A percentile compares a stretch with the other conserved stretches of the same genome.
These are phyloP conservation scores for Sipha flava DNA, from an alignment of 1,140 invertebrate genomes.

Conservation along the genomic window DNA sequence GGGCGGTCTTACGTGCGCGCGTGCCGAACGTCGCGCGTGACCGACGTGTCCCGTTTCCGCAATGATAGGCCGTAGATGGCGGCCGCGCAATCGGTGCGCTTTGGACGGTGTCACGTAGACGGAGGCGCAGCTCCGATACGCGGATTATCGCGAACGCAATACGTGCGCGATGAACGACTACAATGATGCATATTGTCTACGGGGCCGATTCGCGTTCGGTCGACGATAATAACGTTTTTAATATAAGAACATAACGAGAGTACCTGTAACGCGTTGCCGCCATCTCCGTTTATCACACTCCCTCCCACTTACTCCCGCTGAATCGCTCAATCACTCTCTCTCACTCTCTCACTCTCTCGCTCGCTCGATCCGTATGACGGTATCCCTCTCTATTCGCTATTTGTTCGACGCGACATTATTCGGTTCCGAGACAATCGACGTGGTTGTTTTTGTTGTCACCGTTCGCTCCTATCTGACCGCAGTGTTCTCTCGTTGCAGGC, in stretches of 20 bases:
- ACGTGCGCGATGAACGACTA: conserved; percentile 20
- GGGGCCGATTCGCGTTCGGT: neutral
- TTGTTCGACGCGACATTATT: too few species aligned
- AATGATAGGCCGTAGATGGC: neutral
- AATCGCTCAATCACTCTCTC: too few species aligned
- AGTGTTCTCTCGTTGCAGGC: conserved; percentile 58
- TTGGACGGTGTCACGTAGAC: conserved; percentile 13
- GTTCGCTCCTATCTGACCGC: neutral
- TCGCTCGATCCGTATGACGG: too few species aligned
- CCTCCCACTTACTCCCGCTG: too few species aligned
- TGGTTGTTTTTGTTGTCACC: neutral
- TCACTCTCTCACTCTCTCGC: too few species aligned
- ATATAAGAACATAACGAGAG: too few species aligned
- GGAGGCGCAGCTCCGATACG: neutral
- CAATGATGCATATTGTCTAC: conserved; percentile 24
- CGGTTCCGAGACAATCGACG: neutral
- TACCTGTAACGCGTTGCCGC: too few species aligned
- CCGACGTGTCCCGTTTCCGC: neutral
- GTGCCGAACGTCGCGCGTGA: neutral
- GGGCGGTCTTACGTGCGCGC: too few species aligned
- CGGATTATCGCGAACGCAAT: neutral
- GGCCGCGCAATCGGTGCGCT: neutral
- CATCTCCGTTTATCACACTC: too few species aligned
- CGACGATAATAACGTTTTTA: neutral
- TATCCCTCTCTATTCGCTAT: too few species aligned